These are phyloP conservation scores for Bursaphelenchus okinawaensis DNA, from an alignment of 2,888 invertebrate species.

Conservation along the genomic window DNA sequence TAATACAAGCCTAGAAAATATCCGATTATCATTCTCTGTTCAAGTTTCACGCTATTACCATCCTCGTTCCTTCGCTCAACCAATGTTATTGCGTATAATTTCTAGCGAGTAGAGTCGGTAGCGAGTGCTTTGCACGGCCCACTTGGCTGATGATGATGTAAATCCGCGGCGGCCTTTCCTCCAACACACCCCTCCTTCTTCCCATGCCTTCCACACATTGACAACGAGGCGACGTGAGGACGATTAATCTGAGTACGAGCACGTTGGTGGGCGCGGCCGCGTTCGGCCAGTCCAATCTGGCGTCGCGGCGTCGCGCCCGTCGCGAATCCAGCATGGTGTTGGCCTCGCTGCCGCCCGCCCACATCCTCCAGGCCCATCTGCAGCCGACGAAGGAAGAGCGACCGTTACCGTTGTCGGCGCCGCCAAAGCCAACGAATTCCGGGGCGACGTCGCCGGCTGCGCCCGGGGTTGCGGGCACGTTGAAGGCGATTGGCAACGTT, in stretches of 20 bases:
- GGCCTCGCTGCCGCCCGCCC: background rate
- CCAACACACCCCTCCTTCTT: background rate
- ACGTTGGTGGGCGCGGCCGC: slow-evolving; percentile 8
- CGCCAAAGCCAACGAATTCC: background rate
- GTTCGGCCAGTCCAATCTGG: background rate
- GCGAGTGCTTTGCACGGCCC: background rate
- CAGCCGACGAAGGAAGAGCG: background rate
- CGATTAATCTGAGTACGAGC: slow-evolving; percentile 12
- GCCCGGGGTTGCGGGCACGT: background rate
- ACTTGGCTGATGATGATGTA: background rate
- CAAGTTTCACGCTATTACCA: too few species aligned
- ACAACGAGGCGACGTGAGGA: background rate
- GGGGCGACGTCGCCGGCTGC: background rate
- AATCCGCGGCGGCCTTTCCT: background rate
- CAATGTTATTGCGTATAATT: too few species aligned
- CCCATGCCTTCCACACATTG: background rate
- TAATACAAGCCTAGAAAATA: too few species aligned
- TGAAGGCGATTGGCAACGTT: slow-evolving; percentile 6
- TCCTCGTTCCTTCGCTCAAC: too few species aligned
- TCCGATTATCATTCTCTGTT: too few species aligned
- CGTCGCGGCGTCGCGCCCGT: background rate
- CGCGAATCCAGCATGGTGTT: background rate
- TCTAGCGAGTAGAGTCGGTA: too few species aligned
- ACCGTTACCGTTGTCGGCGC: background rate
- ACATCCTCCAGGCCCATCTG: background rate